Conservation (phyloP, 2,797 vertebrate species). For the Macrochelys suwanniensis region DNA sequence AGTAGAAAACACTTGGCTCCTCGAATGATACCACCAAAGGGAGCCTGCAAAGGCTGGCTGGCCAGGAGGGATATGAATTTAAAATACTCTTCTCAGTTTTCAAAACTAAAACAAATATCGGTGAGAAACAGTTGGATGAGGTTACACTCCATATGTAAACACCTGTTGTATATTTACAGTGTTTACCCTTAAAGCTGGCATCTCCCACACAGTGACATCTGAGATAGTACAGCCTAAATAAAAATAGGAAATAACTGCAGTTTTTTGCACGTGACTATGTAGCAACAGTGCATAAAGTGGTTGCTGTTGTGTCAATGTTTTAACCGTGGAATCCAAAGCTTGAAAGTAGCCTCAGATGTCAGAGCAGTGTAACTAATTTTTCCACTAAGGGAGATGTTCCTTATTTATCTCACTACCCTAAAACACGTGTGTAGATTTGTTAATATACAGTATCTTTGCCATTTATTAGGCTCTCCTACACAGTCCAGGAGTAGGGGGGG, state of each 20-base stretch:
- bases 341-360: neutral
- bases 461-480: neutral
- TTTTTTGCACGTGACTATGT: neutral
- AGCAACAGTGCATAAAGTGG: fast-evolving
- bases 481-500: neutral
- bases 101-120: neutral
- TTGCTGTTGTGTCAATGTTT: neutral
- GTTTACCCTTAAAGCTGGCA: neutral
- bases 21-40: neutral
- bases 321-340: neutral
- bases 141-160: neutral
- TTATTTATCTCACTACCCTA: neutral
- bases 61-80: neutral
- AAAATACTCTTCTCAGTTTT: neutral
- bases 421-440: neutral
- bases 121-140: neutral
- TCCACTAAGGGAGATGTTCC: neutral
- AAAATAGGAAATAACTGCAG: neutral
- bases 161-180: neutral
- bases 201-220: neutral
- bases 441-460: neutral
- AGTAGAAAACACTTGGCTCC: neutral
- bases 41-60: neutral
- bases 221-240: neutral
- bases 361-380: neutral